These are phyloP conservation scores for Agrochola lota DNA, from an alignment of 2,888 invertebrate genomes.

Conservation along the genomic window DNA sequence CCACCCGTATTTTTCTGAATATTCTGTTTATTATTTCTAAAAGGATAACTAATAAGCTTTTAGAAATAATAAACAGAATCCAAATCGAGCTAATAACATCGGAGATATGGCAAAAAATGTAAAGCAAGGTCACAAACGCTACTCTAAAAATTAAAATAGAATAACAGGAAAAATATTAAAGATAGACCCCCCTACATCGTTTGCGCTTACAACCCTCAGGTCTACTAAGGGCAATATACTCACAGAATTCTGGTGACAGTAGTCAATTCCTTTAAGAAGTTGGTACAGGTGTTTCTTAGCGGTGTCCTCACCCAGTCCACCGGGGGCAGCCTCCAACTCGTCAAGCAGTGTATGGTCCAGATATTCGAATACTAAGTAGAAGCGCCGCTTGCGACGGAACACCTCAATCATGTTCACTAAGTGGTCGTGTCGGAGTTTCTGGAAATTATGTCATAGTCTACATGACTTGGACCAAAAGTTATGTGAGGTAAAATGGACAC, in stretches of 20 bases:
- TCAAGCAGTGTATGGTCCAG: constrained; percentile 96
- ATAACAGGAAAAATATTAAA: no score
- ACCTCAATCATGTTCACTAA: constrained; percentile 97
- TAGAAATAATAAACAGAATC: no score
- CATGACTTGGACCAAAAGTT: neutral
- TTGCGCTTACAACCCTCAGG: no score
- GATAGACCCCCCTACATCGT: neutral
- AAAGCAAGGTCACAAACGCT: no score
- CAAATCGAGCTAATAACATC: no score
- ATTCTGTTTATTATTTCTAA: no score
- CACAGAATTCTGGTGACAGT: constrained; percentile 96
- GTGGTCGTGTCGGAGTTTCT: constrained; percentile 97
- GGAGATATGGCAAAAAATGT: no score
- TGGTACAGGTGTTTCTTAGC: constrained; percentile 95
- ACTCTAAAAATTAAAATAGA: no score
- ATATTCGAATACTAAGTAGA: constrained; percentile 97
- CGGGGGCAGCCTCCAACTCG: constrained; percentile 93
- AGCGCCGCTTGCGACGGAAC: constrained; percentile 95
- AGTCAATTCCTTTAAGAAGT: constrained; percentile 94
- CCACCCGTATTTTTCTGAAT: no score
- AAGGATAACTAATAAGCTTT: no score
- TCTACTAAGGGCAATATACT: constrained; percentile 73
- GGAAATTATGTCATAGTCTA: constrained; percentile 49
- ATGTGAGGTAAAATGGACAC: neutral
- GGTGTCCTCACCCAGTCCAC: constrained; percentile 93